Base-by-base conservation (phyloP, 2,888 invertebrate genomes). In the Lepidocyrtoides sp. region DNA sequence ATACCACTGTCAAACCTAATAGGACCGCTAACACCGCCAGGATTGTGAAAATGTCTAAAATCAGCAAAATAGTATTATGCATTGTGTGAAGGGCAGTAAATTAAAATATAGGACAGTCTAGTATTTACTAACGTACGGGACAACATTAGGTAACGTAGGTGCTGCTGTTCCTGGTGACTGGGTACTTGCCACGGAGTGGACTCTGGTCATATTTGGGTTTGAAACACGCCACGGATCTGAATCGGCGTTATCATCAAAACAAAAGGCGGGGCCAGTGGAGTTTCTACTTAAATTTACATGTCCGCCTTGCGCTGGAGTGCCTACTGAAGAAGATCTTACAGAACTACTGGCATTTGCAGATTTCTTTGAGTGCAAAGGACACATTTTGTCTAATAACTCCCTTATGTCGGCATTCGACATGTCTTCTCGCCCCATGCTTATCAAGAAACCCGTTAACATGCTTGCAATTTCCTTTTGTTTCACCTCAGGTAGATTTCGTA, bases 351-450 rank as follows among this genome's bases (percentile, higher is more conserved):
- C 14, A 29, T 29, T 14, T 63, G 72, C 0, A 12, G 41, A 51
- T 36, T 36, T 36, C 36, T 2, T 7, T 1, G 26, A 12, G n/a
- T n/a, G n/a, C n/a, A n/a, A n/a, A n/a, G n/a, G 54, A 26, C 26
- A 63, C 8, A 94, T 51, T 63, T 81, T 54, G 1, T n/a, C 0
- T 0, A 94, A 29, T 26, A 91, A 82, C 14, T 92, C 44, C 69
- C 57, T 54, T 23, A 94, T 75, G 23, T 92, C 91, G 12, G 14
- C 20, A 10, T 93, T 86, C 17, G 57, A 83, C 20, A 92, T 44
- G n/a, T 84, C 54, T 54, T 92, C 91, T 54, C 93, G 69, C 0
- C 93, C 93, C 69, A 90, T 83, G 3, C 48, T 79, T 20, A 92
- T 23, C 5, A 93, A 26, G 8, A 91, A 91, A 20, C 60, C 36